A percentile compares a stretch with the other conserved stretches of the same genome.
phyloP scores from a whole-genome alignment of 2,113 vertebrate species.

The Platycercus adscitus region DNA sequence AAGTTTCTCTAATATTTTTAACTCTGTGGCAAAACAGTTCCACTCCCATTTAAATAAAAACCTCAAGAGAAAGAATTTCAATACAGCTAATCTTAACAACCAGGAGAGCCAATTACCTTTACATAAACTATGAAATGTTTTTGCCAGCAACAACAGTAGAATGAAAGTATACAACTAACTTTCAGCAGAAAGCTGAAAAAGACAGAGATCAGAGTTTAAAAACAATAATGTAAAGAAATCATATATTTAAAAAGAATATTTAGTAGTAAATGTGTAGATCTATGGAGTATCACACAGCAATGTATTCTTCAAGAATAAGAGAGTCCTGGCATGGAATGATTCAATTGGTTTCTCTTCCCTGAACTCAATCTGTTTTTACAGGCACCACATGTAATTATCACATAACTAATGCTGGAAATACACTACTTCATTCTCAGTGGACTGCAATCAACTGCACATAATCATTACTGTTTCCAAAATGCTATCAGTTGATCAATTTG shows the following conservation, averaged over 20 bases:
- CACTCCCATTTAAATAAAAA: not conserved
- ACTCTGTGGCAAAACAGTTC: not conserved
- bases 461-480: not conserved
- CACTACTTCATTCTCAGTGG: not conserved
- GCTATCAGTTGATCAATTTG: not conserved
- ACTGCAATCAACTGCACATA: not conserved
- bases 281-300: not conserved
- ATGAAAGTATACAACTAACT: not conserved
- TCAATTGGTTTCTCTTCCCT: not conserved
- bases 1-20: not conserved
- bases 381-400: not conserved
- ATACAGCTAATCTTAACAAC: not conserved
- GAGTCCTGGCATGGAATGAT: not conserved
- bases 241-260: not conserved
- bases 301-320: not conserved
- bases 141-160: not conserved
- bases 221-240: not conserved
- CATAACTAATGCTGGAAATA: conserved; percentile 1
- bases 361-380: not conserved
- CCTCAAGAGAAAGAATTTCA: not conserved
- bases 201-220: not conserved
- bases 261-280: not conserved
- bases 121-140: not conserved
- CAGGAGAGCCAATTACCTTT: not conserved
- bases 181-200: not conserved